Conservation (phyloP, 2,113 vertebrate species). For the Muscicapa adusta region DNA sequence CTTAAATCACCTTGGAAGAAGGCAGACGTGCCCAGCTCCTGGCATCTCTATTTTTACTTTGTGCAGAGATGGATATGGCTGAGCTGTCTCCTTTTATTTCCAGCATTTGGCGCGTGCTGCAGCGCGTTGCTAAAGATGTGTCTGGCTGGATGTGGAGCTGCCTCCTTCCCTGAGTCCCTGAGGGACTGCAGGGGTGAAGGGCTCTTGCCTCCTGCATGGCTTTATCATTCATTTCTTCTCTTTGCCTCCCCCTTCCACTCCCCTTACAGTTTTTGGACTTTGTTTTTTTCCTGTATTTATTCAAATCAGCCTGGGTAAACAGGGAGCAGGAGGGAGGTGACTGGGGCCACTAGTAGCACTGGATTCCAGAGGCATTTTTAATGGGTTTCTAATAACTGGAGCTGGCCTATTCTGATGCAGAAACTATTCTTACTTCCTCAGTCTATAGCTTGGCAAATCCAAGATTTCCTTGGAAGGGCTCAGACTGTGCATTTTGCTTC, state of each 20-base stretch:
- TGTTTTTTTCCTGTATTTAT: neutral
- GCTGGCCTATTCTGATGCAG: neutral
- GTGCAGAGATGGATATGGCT: constrained; percentile 14
- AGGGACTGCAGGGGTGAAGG: neutral
- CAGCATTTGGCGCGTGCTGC: neutral
- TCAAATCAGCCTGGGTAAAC: neutral
- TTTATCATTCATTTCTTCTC: neutral
- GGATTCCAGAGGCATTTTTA: neutral
- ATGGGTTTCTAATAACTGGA: neutral
- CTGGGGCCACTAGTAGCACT: neutral
- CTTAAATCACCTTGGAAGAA: constrained; percentile 38
- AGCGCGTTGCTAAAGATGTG: neutral
- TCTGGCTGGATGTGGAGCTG: neutral
- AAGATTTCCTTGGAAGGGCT: neutral
- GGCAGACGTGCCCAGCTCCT: neutral
- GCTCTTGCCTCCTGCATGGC: neutral
- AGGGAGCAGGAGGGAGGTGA: neutral
- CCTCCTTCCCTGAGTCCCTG: neutral
- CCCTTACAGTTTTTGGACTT: neutral
- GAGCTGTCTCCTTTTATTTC: constrained; percentile 42
- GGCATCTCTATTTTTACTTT: constrained; percentile 23
- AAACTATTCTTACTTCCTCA: neutral
- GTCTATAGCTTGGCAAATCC: neutral
- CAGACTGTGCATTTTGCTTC: neutral
- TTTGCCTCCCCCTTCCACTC: neutral